Conservation (phyloP, 2,113 vertebrate species). For the Fulica atra region DNA sequence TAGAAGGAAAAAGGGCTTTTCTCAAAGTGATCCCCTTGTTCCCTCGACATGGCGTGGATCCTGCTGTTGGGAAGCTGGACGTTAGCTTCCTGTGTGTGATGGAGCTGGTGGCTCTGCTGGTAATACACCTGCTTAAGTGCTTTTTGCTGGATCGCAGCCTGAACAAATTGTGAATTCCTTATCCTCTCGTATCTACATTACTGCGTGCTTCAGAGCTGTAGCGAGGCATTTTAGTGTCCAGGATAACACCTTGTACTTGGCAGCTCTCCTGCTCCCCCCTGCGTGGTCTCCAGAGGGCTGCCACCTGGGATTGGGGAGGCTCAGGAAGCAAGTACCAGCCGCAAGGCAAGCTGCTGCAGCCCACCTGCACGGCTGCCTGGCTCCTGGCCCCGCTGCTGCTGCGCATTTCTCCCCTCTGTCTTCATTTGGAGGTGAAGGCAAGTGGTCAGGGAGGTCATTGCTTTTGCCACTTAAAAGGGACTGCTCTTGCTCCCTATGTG, state of each 20-base stretch:
- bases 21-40: neutral
- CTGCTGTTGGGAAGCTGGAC: neutral
- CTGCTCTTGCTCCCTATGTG: accelerated
- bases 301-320: constrained; percentile 18
- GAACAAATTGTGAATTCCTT: constrained; percentile 31
- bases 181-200: neutral
- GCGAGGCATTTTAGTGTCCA: neutral
- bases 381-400: accelerated
- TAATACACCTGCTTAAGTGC: constrained; percentile 21
- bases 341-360: neutral
- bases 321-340: neutral
- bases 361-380: neutral
- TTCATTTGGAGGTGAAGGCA: neutral
- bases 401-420: neutral
- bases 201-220: neutral
- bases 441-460: neutral
- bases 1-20: neutral
- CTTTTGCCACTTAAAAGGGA: neutral
- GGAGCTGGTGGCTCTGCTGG: constrained; percentile 22
- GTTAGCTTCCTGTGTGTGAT: neutral
- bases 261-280: neutral
- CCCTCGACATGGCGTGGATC: neutral
- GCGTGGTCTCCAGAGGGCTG: neutral
- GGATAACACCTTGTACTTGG: constrained; percentile 55
- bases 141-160: constrained; percentile 9